Base-by-base conservation (phyloP, 1,140 invertebrate species). In the Neodiprion lecontei region DNA sequence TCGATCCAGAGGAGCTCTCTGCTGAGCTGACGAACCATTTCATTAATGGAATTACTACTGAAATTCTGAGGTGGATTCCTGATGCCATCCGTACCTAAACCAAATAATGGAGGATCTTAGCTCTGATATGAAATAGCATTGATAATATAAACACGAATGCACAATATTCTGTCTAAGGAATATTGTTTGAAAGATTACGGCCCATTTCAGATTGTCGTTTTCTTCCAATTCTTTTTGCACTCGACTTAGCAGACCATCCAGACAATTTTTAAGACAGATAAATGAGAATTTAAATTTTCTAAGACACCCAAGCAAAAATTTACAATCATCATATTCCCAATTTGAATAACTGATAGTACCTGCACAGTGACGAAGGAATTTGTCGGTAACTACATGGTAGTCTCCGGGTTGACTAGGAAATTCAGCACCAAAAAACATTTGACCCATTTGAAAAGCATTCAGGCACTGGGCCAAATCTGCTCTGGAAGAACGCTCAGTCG, bases 1-100 rank as follows among this genome's bases (percentile, higher is more conserved):
- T 97, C 95, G 0, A 92, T 93, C 94, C 95, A 97, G 49, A 97
- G 88, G 70, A 96, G 86, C 84, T 95, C 94, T 69, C 90, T 84
- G 28, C 86, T 90, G 12, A 94, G 81, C 66, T 88, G 83, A 0
- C 83, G 82, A 21, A 85, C 77, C 70, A 90, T 81, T 76, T 91
- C 89, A 23, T 86, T 87, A 4, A 90, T 75, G 0, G 89, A 86
- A 70, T 86, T 85, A 47, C 84, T 85, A n/a, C 79, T 83, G 14
- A 89, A 83, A 72, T 87, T 84, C 1, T 82, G 48, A 10, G 88
- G 85, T 23, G 85, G 79, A n/a, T 85, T 78, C 73, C 89, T 83
- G 47, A 91, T 86, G 81, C 88, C 85, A 79, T 91, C 90, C 17
- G 86, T 87, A n/a, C 89, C 91, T 90, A 80, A 78, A 84, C 79